A percentile compares a stretch with the other conserved stretches of the same genome.
These are phyloP conservation scores for Caenorhabditis sp. DNA, from an alignment of 2,888 invertebrate species.

Conservation along the genomic window DNA sequence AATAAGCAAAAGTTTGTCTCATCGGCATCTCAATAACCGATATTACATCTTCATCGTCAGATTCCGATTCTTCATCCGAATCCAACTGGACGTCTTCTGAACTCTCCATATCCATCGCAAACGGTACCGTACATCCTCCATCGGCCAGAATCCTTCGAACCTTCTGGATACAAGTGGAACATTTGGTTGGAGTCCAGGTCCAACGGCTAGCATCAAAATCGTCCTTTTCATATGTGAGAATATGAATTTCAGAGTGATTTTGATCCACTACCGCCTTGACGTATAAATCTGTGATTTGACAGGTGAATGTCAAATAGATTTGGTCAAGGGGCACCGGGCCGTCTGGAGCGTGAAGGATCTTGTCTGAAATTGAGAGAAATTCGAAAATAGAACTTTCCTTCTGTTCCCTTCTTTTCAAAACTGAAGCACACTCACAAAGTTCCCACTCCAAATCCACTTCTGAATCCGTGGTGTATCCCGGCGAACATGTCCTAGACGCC, in stretches of 20 bases:
- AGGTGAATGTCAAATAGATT: slow-evolving; percentile 22
- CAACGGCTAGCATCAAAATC: too few species aligned
- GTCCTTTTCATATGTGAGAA: slow-evolving; percentile 14
- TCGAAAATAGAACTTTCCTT: too few species aligned
- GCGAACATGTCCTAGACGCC: not conserved
- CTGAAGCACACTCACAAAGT: slow-evolving; percentile 9
- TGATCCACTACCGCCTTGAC: slow-evolving; percentile 40
- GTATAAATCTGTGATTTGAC: slow-evolving; percentile 20
- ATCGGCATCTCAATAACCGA: slow-evolving; percentile 11
- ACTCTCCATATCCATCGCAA: slow-evolving; percentile 12
- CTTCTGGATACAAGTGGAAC: slow-evolving; percentile 3
- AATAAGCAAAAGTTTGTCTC: not conserved
- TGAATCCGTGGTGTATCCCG: slow-evolving; percentile 15
- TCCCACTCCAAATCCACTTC: slow-evolving; percentile 21
- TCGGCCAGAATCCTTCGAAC: not conserved
- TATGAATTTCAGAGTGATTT: slow-evolving; percentile 5
- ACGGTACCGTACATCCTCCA: slow-evolving; percentile 14
- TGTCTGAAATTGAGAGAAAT: not conserved
- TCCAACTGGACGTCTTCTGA: not conserved
- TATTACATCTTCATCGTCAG: not conserved
- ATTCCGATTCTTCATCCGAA: not conserved
- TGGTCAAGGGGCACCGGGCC: slow-evolving; percentile 33
- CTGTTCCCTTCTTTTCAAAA: not conserved
- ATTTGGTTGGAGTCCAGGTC: slow-evolving; percentile 3
- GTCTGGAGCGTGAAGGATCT: slow-evolving; percentile 19